These are phyloP conservation scores for Brachionus calyciflorus DNA, from an alignment of 1,140 invertebrate species.

Conservation along the genomic window DNA sequence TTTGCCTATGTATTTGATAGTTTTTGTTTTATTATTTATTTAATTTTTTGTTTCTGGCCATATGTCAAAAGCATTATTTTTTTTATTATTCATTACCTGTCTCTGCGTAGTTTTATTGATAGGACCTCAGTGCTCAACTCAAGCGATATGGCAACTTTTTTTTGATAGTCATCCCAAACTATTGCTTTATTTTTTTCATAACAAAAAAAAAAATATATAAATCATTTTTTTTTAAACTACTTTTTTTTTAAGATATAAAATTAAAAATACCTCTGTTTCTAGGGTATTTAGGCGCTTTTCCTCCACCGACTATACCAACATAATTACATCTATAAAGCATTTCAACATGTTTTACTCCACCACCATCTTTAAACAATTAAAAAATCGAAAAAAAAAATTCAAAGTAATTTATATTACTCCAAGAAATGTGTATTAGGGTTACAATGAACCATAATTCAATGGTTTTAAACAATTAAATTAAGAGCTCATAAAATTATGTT, in stretches of 20 bases:
- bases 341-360: constrained; percentile 87
- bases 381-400: constrained; percentile 18
- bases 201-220: not conserved
- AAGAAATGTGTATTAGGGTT: too few species aligned
- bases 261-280: constrained; percentile 77
- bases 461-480: too few species aligned
- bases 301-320: constrained; percentile 89
- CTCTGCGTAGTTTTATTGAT: constrained; percentile 81
- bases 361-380: constrained; percentile 64
- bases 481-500: too few species aligned
- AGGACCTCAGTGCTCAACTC: constrained; percentile 87
- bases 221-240: not conserved
- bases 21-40: too few species aligned
- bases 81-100: constrained; percentile 62
- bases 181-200: constrained; percentile 73
- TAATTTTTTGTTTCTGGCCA: too few species aligned
- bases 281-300: constrained; percentile 82
- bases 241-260: not conserved
- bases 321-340: constrained; percentile 98
- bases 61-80: not conserved
- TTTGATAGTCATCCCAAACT: constrained; percentile 96
- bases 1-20: too few species aligned
- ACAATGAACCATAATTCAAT: too few species aligned
- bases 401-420: not conserved
- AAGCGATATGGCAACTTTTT: constrained; percentile 83